Evolutionary conservation across 2,888 invertebrate genomes (phyloP), one percentile per base, ranked within the genome.

Genomic region (Cistogaster globosa): DNA sequence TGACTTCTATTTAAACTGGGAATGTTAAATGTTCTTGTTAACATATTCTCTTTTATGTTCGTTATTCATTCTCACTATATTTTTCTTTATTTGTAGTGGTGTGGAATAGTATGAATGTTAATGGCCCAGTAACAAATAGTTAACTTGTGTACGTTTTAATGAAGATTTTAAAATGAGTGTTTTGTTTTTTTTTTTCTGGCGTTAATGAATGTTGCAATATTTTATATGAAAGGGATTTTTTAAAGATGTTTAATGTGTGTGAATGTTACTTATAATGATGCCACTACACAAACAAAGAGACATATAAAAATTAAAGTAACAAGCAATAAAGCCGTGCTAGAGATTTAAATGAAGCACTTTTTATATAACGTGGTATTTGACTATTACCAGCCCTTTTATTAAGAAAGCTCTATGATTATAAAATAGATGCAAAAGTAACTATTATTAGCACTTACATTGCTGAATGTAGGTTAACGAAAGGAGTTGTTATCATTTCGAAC

Each of bases 371-470:
- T 42, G 32, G 32, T 32, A 8, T 32, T 32, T 32, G 32, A 53
- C 22, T 16, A 20, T n/a, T 53, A 62, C 8, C 62, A 32, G 18
- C 16, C 20, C 7, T 48, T 11, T 60, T 53, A 26, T 26, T 57
- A 16, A 51, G 36, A 67, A 20, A n/a, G 62, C 53, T 63, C 62
- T 74, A 0, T 11, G 18, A 62, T 60, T 36, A 22, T 51, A 57
- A 55, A 58, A 45, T 45, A 67, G 79, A 74, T 62, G 57, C 48
- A 68, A 63, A 78, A 74, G 77, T 77, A 72, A 74, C 84, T 85
- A 82, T 82, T 85, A 82, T 85, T 85, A 85, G 85, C 69, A 78
- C 74, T 85, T 82, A 75, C 63, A 78, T 63, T 7, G 58, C 55
- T 65, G 75, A 78, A 85, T 78, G 60, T 82, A 72, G 85, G 85